Conservation (phyloP, 2,797 vertebrate genomes). For the Orientallactaga sibirica region DNA sequence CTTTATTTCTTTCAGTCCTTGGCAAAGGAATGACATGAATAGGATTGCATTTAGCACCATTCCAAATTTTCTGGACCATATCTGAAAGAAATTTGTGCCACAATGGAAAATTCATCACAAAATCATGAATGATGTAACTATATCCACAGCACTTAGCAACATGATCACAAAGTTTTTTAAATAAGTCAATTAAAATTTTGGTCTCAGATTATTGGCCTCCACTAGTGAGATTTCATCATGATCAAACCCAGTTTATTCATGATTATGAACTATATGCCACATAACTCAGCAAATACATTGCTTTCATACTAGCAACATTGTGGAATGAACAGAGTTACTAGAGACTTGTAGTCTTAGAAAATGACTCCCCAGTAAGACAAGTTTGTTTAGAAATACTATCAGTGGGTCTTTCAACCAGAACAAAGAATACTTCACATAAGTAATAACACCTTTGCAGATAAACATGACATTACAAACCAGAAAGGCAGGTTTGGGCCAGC, state of each 20-base stretch:
- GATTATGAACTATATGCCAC: conserved; percentile 2
- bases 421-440: conserved; percentile 86
- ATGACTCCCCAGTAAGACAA: conserved; percentile 74
- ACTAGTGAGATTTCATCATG: background rate
- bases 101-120: conserved; percentile 3
- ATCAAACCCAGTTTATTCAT: background rate
- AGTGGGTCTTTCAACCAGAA: conserved; percentile 85
- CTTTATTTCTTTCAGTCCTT: background rate
- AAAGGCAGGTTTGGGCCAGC: conserved; percentile 86
- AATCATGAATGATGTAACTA: background rate
- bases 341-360: conserved; percentile 76
- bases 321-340: conserved; percentile 74
- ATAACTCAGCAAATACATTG: conserved; percentile 19
- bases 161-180: background rate
- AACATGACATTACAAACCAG: conserved; percentile 85
- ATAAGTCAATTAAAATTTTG: background rate
- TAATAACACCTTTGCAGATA: conserved; percentile 86
- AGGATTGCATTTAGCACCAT: background rate
- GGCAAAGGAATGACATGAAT: conserved; percentile 2
- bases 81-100: conserved; percentile 11
- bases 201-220: background rate
- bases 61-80: background rate
- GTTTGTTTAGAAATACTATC: conserved; percentile 84
- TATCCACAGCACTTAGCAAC: background rate
- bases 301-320: conserved; percentile 64